Evolutionary conservation across 2,113 vertebrate genomes (phyloP).

Genomic region (Chionomys nivalis): DNA sequence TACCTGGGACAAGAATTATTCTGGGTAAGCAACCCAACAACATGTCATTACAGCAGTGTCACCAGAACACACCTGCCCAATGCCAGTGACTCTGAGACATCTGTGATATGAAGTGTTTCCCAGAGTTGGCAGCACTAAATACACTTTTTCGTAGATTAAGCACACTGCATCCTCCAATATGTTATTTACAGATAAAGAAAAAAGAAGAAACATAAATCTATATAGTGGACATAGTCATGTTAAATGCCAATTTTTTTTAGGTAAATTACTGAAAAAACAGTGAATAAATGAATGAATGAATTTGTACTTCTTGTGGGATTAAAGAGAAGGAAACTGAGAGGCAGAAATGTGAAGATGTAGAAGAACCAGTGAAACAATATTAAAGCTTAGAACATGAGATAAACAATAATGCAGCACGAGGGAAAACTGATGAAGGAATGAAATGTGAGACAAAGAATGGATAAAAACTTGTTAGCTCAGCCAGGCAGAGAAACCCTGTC

Average conservation of each 20-base stretch:
- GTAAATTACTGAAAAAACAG: background rate
- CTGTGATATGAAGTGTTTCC: background rate
- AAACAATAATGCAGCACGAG: background rate
- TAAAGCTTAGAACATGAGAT: slow-evolving; percentile 5
- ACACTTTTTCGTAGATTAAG: background rate
- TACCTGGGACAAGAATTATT: background rate
- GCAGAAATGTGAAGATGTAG: background rate
- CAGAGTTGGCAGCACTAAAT: background rate
- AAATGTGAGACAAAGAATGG: background rate
- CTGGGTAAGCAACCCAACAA: background rate
- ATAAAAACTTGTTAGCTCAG: slow-evolving; percentile 14
- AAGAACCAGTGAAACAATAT: background rate
- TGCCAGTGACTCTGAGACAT: background rate
- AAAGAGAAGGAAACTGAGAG: background rate
- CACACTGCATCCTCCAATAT: background rate
- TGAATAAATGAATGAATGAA: background rate
- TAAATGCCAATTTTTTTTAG: background rate
- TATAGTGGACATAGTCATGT: background rate
- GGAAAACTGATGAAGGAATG: background rate
- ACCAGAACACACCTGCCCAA: background rate
- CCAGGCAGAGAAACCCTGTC: no score
- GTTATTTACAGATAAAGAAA: background rate
- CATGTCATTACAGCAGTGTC: background rate
- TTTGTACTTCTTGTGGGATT: background rate
- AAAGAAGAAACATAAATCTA: background rate